Evolutionary conservation across 2,888 invertebrate genomes (phyloP).

Genomic region (Anodontia alba): DNA sequence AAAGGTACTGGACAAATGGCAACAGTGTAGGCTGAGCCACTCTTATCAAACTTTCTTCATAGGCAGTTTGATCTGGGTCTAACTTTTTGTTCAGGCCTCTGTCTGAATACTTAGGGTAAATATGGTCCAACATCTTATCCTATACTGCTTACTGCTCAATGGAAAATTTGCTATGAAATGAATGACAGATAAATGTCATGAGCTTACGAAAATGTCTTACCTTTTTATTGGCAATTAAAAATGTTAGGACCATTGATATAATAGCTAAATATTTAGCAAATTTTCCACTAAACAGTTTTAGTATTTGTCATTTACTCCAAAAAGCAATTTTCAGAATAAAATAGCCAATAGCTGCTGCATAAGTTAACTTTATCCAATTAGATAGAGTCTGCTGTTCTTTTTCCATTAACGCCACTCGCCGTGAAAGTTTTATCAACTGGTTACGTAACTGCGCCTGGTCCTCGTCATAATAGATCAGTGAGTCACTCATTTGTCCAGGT

Average conservation of each 20-base stretch:
- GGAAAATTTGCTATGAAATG: neutral
- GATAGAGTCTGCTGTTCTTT: conserved; percentile 90
- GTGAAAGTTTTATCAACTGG: conserved; percentile 92
- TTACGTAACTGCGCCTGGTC: conserved; percentile 71
- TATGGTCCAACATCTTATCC: no score
- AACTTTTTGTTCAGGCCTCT: no score
- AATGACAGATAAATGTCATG: neutral
- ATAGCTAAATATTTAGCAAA: neutral
- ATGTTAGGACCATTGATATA: neutral
- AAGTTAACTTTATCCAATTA: conserved; percentile 31
- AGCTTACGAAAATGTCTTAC: neutral
- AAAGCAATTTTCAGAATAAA: conserved; percentile 90
- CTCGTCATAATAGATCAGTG: conserved; percentile 76
- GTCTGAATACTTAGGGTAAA: no score
- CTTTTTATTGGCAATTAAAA: neutral
- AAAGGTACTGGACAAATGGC: no score
- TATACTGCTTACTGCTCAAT: no score
- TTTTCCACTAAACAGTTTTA: neutral
- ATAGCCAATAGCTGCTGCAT: conserved; percentile 88
- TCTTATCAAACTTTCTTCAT: no score
- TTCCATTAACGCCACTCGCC: conserved; percentile 94
- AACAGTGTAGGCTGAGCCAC: no score
- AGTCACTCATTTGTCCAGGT: conserved; percentile 73
- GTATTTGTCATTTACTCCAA: conserved; percentile 69
- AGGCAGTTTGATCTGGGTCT: no score